A percentile compares a stretch with the other conserved stretches of the same genome.
phyloP scores from a whole-genome alignment of 1,140 invertebrate genomes.

The Aphaenogaster floridana region DNA sequence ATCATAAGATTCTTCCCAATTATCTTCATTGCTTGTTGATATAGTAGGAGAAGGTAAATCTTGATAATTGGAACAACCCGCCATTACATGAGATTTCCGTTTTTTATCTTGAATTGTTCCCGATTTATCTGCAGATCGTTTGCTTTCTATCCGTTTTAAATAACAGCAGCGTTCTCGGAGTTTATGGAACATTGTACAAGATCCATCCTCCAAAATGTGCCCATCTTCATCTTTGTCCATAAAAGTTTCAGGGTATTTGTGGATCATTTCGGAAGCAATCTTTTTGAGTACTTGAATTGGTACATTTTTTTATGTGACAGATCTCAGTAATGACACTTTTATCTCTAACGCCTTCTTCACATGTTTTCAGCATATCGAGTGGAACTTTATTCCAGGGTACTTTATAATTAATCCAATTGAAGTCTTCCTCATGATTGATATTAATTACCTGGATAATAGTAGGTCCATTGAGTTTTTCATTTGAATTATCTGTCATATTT shows the following conservation, averaged over 20 bases:
- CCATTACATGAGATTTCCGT: constrained; percentile 1
- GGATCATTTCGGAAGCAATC: neutral
- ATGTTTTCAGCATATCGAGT: too few species aligned
- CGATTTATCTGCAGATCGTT: neutral
- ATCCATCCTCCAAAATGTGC: neutral
- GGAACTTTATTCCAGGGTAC: too few species aligned
- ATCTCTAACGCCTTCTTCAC: too few species aligned
- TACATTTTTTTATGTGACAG: too few species aligned
- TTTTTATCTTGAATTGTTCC: neutral
- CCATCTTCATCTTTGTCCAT: constrained; percentile 7
- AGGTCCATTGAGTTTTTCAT: too few species aligned
- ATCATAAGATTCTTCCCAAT: neutral
- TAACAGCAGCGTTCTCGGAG: constrained; percentile 1
- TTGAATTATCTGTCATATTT: too few species aligned
- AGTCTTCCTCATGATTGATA: too few species aligned
- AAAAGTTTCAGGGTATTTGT: neutral
- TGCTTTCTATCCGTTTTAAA: neutral
- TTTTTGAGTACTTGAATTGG: neutral
- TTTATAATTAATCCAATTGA: too few species aligned
- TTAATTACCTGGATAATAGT: too few species aligned
- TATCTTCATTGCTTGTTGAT: neutral
- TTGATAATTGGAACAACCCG: neutral
- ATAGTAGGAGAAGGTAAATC: neutral
- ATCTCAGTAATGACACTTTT: too few species aligned
- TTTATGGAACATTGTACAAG: constrained; percentile 4